Base-by-base conservation (phyloP, 2,113 vertebrate genomes). In the Prochilodus magdalenae region DNA sequence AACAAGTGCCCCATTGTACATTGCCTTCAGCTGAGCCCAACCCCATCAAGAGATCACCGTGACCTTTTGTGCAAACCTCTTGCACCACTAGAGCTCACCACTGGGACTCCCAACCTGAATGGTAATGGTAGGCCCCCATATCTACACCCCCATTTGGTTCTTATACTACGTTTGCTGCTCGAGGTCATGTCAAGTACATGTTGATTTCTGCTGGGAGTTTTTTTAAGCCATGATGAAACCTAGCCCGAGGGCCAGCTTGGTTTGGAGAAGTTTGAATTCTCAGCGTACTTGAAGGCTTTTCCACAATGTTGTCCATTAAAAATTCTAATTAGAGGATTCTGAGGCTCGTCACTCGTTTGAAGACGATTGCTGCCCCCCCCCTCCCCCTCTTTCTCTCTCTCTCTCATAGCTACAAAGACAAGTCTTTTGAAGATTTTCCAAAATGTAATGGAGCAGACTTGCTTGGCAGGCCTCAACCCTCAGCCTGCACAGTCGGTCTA, bases 391-490 rank as follows among this genome's bases (percentile, higher is more conserved):
- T 60, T 11, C 72, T 75, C 55, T 63, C 33, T 30, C 47, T 20
- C 67, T 11, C 72, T 75, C 55, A n/a, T 13, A 44, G 8, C 73
- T 57, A 24, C 22, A 75, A 86, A 76, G 67, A 75, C 24, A 16
- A 63, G 60, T 3, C 30, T 77, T 59, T 74, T 73, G 67, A 84
- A 75, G 75, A 53, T 79, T 70, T 71, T 79, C 66, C 59, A 82
- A 86, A n/a, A 84, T 70, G 57, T 71, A 66, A 75, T 51, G 30
- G 53, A 51, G 36, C 51, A 75, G 13, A 16, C 12, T 40, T 72
- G 29, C 44, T 75, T 72, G 63, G 79, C 71, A 63, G 60, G 20
- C 57, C 26, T 80, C 33, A 10, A 60, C 26, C 20, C 30, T 51
- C 66, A 57, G 57, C 44, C 59, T 82, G 80, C 53, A 30, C 27